Conservation (phyloP, 2,113 vertebrate species). For the Myocastor coypus region DNA sequence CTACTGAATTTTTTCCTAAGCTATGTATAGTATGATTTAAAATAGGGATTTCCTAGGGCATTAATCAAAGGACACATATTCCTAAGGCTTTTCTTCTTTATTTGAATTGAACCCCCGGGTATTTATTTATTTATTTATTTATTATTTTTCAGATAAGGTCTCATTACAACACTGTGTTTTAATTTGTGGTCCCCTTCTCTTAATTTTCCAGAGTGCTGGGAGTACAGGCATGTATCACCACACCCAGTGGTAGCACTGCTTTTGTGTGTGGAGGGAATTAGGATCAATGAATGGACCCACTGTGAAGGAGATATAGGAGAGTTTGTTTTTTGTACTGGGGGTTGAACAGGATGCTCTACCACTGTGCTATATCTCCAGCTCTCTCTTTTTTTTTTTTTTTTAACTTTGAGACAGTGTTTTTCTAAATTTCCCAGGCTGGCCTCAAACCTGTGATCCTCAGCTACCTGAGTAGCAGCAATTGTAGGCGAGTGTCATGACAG, state of each 20-base stretch:
- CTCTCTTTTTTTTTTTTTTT: background rate
- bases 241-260: background rate
- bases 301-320: background rate
- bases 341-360: background rate
- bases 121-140: background rate
- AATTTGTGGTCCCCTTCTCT: background rate
- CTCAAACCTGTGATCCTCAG: background rate
- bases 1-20: background rate
- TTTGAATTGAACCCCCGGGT: background rate
- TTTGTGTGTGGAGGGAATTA: background rate
- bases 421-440: background rate
- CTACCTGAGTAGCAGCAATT: background rate
- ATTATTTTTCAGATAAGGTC: background rate
- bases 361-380: background rate
- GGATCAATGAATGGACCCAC: background rate
- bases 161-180: background rate
- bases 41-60: slow-evolving; percentile 1
- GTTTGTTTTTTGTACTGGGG: background rate
- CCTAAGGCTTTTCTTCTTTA: background rate
- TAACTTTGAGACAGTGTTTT: background rate
- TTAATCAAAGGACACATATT: slow-evolving; percentile 30
- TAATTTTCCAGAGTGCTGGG: background rate
- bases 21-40: slow-evolving; percentile 39
- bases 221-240: background rate
- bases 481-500: background rate